phyloP scores from a whole-genome alignment of 2,888 invertebrate species.

The Horisme vitalbata region DNA sequence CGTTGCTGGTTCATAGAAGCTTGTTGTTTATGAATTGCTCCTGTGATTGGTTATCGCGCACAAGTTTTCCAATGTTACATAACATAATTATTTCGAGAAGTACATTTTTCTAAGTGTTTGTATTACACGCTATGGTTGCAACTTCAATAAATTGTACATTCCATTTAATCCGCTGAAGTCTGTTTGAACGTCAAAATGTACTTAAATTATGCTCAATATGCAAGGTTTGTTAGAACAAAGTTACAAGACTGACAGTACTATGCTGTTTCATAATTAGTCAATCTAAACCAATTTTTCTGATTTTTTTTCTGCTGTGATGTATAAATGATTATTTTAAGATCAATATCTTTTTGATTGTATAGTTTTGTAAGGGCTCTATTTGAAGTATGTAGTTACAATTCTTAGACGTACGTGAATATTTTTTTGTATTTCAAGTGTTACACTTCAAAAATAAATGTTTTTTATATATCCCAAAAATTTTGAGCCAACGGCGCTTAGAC shows the following conservation, averaged over 20 bases:
- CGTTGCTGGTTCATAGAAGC: too few relatives aligned
- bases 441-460: too few relatives aligned
- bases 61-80: constrained; percentile 16
- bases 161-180: constrained; percentile 15
- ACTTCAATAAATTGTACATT: constrained; percentile 18
- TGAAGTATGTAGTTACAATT: too few relatives aligned
- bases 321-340: too few relatives aligned
- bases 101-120: constrained; percentile 4
- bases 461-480: too few relatives aligned
- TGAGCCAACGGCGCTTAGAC: too few relatives aligned
- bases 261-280: constrained; percentile 5
- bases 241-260: constrained; percentile 18
- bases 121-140: constrained; percentile 7
- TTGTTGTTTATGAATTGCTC: too few relatives aligned
- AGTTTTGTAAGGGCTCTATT: too few relatives aligned
- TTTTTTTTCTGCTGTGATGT: too few relatives aligned
- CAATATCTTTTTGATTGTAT: too few relatives aligned
- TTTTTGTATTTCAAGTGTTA: too few relatives aligned
- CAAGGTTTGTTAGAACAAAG: constrained; percentile 35
- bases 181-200: constrained; percentile 37
- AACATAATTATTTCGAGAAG: constrained; percentile 6
- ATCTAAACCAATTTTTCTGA: neutral
- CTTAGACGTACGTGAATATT: too few relatives aligned
- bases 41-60: constrained; percentile 12
- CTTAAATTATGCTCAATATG: constrained; percentile 48